Base-by-base conservation (phyloP, 2,797 vertebrate genomes). In the Melanotaenia nigrans region DNA sequence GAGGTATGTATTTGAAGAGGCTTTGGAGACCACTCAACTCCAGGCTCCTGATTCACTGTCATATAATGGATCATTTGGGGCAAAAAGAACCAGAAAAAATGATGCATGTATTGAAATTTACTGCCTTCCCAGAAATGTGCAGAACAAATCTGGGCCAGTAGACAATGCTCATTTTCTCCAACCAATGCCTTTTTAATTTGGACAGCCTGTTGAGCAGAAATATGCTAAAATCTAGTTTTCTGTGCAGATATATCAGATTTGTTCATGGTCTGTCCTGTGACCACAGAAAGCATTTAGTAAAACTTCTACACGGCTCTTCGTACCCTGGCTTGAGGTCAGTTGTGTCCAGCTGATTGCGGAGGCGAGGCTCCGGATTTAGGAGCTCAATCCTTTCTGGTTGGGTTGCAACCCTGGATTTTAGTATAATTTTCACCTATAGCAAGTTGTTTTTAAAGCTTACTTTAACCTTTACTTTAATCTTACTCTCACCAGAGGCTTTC, bases 31-130 rank as follows among this genome's bases (percentile, higher is more conserved):
- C 85, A 79, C 77, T 92, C 81, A 85, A 90, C 79, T 83, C 81
- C 90, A 83, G 84, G 81, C 83, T 90, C 81, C 86, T 90, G 85
- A 90, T 92, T 90, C 92, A 86, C 90, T 90, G 90, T 92, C 92
- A 93, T 92, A 87, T 91, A 93, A 94, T 92, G 91, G 90, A 91
- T 86, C 90, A 88, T 90, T 92, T 84, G 89, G 86, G 88, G 80
- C 79, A 87, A 85, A 87, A 85, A 86, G 82, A 89, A 90, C 51
- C 75, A 81, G 83, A 82, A 87, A 87, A 90, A 82, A 85, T 64
- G 59, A 85, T 85, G 79, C 85, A 80, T 83, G 85, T 82, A 72
- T 81, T 82, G 65, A 90, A 85, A 91, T 92, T 84, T 90, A 93
- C 82, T 81, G 68, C 88, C 77, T 92, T 90, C 85, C 90, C 87